Evolutionary conservation across 2,113 vertebrate species (phyloP).

Genomic region (Cairina moschata): DNA sequence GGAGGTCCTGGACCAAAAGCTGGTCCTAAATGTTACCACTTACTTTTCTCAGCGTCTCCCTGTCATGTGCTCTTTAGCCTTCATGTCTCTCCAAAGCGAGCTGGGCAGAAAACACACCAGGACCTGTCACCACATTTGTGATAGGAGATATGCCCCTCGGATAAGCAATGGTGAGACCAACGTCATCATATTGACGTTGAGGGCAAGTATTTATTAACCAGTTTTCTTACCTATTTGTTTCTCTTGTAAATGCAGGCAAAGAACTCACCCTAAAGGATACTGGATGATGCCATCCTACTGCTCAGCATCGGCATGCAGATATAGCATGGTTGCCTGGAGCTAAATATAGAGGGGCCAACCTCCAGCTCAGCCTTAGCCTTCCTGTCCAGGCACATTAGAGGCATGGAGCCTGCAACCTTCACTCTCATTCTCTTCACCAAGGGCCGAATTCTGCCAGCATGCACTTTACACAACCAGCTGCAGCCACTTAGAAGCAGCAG

Average conservation of each 20-base stretch:
- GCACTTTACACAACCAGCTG: background rate
- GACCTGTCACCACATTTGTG: background rate
- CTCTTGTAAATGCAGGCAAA: rapidly evolving
- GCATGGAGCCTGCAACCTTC: background rate
- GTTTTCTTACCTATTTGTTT: background rate
- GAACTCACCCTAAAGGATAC: background rate
- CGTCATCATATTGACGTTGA: background rate
- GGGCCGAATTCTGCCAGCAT: background rate
- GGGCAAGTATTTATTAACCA: background rate
- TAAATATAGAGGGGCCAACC: slow-evolving; percentile 50
- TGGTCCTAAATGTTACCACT: background rate
- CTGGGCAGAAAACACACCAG: background rate
- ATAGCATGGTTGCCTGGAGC: background rate
- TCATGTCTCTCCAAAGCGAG: background rate
- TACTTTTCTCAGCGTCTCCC: rapidly evolving
- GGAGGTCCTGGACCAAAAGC: background rate
- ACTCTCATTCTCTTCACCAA: background rate
- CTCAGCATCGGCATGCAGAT: background rate
- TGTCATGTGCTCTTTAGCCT: background rate
- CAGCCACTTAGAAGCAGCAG: background rate
- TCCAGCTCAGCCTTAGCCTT: slow-evolving; percentile 39
- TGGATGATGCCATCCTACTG: background rate
- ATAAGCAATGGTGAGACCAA: rapidly evolving
- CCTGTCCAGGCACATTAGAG: background rate
- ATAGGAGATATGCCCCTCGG: background rate